Conservation (phyloP, 2,888 invertebrate species). For the Ptychoptera contaminata region DNA sequence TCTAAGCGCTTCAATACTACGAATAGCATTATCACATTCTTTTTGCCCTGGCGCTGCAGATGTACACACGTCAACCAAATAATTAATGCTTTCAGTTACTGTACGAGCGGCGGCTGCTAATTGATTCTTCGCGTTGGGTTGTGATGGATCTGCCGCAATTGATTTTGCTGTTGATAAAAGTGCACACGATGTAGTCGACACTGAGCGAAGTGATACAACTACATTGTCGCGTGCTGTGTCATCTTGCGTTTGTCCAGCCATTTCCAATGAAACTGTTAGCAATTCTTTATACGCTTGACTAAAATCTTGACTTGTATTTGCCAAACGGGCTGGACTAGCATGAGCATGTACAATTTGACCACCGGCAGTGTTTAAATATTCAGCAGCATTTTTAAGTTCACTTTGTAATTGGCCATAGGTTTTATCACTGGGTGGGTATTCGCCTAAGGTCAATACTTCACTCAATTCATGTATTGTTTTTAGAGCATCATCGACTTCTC, state of each 20-base stretch:
- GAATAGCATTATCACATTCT: conserved; percentile 89
- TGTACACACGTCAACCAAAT: conserved; percentile 54
- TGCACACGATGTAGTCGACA: conserved; percentile 74
- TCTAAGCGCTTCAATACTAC: conserved; percentile 75
- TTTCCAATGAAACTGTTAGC: conserved; percentile 64
- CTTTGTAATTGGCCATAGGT: conserved; percentile 68
- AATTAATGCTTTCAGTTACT: conserved; percentile 86
- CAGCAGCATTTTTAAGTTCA: conserved; percentile 73
- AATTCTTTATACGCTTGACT: conserved; percentile 63
- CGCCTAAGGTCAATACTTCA: conserved; percentile 52
- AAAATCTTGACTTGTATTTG: conserved; percentile 60
- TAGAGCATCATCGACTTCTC: conserved; percentile 82
- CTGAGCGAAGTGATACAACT: conserved; percentile 72
- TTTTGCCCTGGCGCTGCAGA: conserved; percentile 89
- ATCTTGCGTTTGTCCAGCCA: conserved; percentile 71
- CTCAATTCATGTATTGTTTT: conserved; percentile 63
- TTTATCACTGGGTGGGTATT: conserved; percentile 59
- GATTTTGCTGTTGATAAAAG: conserved; percentile 77
- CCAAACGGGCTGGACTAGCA: conserved; percentile 50
- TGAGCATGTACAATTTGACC: conserved; percentile 68
- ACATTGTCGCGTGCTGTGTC: conserved; percentile 61
- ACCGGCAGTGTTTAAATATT: conserved; percentile 67
- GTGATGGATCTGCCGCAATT: conserved; percentile 73
- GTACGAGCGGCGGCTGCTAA: conserved; percentile 74
- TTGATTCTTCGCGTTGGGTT: conserved; percentile 83